These are phyloP conservation scores for Toxostoma redivivum DNA, from an alignment of 2,113 vertebrate genomes.

Conservation along the genomic window DNA sequence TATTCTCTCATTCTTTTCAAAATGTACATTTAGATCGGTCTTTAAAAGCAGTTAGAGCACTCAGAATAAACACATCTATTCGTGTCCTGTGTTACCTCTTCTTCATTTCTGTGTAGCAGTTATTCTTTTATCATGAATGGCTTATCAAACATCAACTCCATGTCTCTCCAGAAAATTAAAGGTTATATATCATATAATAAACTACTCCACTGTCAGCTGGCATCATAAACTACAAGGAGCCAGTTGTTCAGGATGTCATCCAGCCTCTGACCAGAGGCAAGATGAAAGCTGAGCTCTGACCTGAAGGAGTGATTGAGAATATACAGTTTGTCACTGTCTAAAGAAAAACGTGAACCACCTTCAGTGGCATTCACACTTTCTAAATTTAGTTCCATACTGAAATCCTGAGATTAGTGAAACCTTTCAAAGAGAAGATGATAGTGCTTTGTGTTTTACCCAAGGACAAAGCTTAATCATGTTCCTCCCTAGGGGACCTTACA, in stretches of 20 bases:
- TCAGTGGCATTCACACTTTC: background rate
- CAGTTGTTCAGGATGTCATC: slow-evolving; percentile 48
- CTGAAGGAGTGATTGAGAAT: background rate
- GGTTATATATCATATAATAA: slow-evolving; percentile 19
- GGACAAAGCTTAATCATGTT: background rate
- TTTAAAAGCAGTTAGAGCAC: background rate
- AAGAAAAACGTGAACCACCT: background rate
- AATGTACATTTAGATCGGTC: background rate
- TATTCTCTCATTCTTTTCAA: background rate
- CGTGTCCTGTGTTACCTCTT: background rate
- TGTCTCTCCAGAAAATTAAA: slow-evolving; percentile 2
- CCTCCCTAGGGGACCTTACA: background rate
- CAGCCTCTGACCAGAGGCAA: slow-evolving; percentile 18
- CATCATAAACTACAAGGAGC: slow-evolving; percentile 32
- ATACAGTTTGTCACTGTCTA: slow-evolving; percentile 2
- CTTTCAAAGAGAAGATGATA: background rate
- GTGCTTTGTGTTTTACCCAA: background rate
- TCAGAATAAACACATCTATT: background rate
- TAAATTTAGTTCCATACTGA: background rate
- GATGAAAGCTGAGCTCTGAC: slow-evolving; percentile 57
- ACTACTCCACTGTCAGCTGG: background rate
- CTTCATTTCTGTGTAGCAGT: background rate
- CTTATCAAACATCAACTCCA: slow-evolving; percentile 27
- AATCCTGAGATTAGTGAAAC: background rate
- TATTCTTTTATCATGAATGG: slow-evolving; percentile 9